Evolutionary conservation across 2,113 vertebrate genomes (phyloP), one percentile per base, ranked within the genome.

Genomic region (Tenrec ecaudatus): DNA sequence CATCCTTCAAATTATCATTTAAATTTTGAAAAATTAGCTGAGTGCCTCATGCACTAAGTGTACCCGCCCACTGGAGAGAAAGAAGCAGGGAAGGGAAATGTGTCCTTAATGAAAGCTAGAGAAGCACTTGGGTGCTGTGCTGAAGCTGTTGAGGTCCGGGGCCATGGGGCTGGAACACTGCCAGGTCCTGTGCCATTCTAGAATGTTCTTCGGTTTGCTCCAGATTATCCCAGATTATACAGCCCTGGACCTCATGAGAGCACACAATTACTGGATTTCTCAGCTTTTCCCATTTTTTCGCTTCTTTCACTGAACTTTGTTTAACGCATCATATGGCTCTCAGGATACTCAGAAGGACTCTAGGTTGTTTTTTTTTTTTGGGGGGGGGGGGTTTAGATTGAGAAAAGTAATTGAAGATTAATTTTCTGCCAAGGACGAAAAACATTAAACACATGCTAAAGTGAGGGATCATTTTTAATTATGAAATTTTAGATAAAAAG

Each of bases 401-500:
- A 78, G 53, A 33, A 38, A 64, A 27, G 22, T 6, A 29, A 77
- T 17, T 33, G 31, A 88, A 75, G n/a, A 86, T 89, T 86, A 20
- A 71, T 85, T 93, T 94, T 82, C 43, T 91, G 6, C 25, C 47
- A 43, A 7, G 87, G 83, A 38, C 22, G 77, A 73, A 76, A 2
- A 16, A 68, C 9, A 69, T 68, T 4, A 47, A 93, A 90, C 43
- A 68, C 38, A 53, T 85, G 29, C 36, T 86, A 64, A 82, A 86
- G 69, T 77, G 80, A 87, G 20, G 15, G 69, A 47, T 43, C 33
- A 40, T 83, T 84, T 73, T 88, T 77, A 60, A 95, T 82, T 71
- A 43, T 71, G 15, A 83, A 69, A 64, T 86, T 83, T 71, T 91
- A 86, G 53, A 31, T 85, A 15, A 78, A 58, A 19, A 69, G 43